Base-by-base conservation (phyloP, 2,113 vertebrate species). In the Ochotona princeps region DNA sequence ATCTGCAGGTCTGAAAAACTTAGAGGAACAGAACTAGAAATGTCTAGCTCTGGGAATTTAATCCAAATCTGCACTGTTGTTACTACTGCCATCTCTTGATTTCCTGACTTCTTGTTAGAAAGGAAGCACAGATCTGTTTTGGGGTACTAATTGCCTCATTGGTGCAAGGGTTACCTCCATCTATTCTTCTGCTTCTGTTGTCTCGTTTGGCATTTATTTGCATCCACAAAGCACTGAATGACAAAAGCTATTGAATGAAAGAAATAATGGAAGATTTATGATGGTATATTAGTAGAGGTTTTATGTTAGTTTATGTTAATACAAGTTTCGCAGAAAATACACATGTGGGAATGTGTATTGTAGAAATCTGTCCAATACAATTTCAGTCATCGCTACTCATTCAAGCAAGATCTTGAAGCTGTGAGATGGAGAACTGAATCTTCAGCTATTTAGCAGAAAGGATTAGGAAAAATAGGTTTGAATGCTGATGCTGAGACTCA, bases 181-280 rank as follows among this genome's bases (percentile, higher is more conserved):
- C 26, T 51, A 2, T 49, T 73, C 30, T 18, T 47, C 28, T 18
- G 60, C 17, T 14, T 72, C 20, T 82, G 14, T 2, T 86, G 18
- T 76, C 73, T 47, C 66, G 5, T 89, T 89, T 89, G 63, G 1
- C n/a, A 73, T n/a, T 47, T 38, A 61, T 87, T 49, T 66, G 3
- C 78, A 9, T 78, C 8, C 63, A 63, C 18, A 57, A 23, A 87
- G 21, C 38, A 61, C 51, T 81, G 32, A 84, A 73, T n/a, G 11
- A 13, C 25, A 2, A 61, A 20, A 94, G 17, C 28, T 88, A 60
- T 9, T 47, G 20, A 90, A 82, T 44, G n/a, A 94, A 87, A 95
- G 35, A 18, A 87, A 90, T 23, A 69, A 54, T 65, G 90, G 21
- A 8, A 67, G 87, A 83, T 67, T 44, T 61, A 54, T 1, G 32